These are phyloP conservation scores for Pinctada fucata DNA, from an alignment of 2,888 invertebrate genomes.

Conservation along the genomic window DNA sequence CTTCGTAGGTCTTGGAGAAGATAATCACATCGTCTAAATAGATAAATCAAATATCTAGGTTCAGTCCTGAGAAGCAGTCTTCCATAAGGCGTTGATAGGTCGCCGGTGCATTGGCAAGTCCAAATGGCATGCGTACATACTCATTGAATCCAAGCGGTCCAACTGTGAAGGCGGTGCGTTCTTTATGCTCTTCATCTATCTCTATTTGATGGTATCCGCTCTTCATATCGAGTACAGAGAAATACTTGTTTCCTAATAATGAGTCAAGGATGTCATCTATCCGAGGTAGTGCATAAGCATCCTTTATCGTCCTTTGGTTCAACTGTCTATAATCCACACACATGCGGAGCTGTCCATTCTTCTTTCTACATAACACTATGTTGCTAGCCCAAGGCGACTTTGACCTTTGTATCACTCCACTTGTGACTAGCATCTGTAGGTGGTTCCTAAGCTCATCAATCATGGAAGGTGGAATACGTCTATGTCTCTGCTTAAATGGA, in stretches of 20 bases:
- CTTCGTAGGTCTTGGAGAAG: slow-evolving; percentile 30
- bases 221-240: no score
- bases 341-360: slow-evolving; percentile 27
- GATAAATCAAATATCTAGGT: slow-evolving; percentile 30
- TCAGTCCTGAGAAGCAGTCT: no score
- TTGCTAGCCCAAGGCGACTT: slow-evolving; percentile 17
- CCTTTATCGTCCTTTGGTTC: no score
- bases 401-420: slow-evolving; percentile 21
- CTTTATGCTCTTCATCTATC: no score
- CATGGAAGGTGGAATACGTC: slow-evolving; percentile 26
- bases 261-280: no score
- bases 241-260: no score
- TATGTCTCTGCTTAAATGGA: slow-evolving; percentile 28
- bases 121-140: slow-evolving; percentile 36
- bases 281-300: no score
- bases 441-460: slow-evolving; percentile 26
- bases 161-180: no score
- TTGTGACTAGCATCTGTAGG: slow-evolving; percentile 17
- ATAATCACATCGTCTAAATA: slow-evolving; percentile 49
- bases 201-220: no score
- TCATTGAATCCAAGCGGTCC: no score
- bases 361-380: slow-evolving; percentile 26
- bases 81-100: no score
- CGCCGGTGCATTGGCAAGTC: slow-evolving; percentile 34
- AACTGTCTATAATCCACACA: slow-evolving; percentile 32